A percentile compares a stretch with the other conserved stretches of the same genome.
These are phyloP conservation scores for Anableps anableps DNA, from an alignment of 2,797 vertebrate genomes.

Conservation along the genomic window DNA sequence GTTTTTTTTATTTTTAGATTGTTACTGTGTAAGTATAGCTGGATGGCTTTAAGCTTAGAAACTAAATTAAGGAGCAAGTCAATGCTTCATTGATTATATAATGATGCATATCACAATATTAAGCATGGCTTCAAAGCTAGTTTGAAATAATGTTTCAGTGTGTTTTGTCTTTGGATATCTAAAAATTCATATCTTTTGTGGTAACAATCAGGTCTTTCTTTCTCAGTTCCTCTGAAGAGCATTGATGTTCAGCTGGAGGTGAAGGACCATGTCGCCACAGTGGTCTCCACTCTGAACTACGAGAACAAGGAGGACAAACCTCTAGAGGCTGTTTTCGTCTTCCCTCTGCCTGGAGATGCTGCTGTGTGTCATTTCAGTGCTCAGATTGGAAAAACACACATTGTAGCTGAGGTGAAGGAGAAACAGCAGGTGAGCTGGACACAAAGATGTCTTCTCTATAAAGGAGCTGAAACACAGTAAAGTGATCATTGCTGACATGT, in stretches of 20 bases:
- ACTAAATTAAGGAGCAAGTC: background rate
- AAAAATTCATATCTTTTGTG: background rate
- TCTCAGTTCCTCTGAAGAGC: constrained; percentile 84
- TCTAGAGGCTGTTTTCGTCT: constrained; percentile 85
- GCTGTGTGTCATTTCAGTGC: constrained; percentile 85
- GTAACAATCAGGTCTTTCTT: background rate
- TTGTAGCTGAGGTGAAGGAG: constrained; percentile 84
- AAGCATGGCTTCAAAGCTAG: background rate
- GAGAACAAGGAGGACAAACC: constrained; percentile 81
- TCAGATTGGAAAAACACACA: constrained; percentile 77
- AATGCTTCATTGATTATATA: background rate
- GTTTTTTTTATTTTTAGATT: background rate
- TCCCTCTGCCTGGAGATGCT: constrained; percentile 85
- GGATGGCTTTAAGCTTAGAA: background rate
- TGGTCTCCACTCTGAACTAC: constrained; percentile 83
- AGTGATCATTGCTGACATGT: background rate
- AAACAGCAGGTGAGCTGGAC: constrained; percentile 69
- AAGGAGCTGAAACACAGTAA: background rate
- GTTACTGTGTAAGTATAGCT: background rate
- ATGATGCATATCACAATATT: background rate
- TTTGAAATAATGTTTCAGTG: background rate
- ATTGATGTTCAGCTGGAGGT: constrained; percentile 82
- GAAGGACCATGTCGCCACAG: constrained; percentile 82
- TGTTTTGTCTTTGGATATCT: background rate
- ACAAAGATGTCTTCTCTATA: background rate